These are phyloP conservation scores for Periplaneta americana DNA, from an alignment of 1,140 invertebrate genomes.

Conservation along the genomic window DNA sequence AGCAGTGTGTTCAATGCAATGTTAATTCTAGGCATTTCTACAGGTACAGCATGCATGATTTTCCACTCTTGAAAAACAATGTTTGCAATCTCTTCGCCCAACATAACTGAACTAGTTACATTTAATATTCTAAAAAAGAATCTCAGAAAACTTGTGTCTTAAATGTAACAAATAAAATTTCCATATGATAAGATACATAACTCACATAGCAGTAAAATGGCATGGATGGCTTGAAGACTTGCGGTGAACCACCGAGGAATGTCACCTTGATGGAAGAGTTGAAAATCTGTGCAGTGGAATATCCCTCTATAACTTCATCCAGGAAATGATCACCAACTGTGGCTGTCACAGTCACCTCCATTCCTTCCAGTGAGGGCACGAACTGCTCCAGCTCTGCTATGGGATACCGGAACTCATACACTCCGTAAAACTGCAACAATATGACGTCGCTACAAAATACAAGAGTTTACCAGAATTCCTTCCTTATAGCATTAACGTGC, in stretches of 20 bases:
- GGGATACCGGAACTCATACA: slow-evolving; percentile 77
- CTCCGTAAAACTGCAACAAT: slow-evolving; percentile 72
- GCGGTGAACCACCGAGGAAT: slow-evolving; percentile 83
- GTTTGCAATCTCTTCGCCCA: too few species aligned
- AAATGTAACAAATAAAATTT: too few species aligned
- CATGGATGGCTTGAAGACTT: slow-evolving; percentile 93
- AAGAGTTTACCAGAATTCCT: background rate
- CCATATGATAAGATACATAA: too few species aligned
- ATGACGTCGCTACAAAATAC: too few species aligned
- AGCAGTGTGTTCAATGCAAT: too few species aligned
- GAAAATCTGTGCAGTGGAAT: slow-evolving; percentile 79
- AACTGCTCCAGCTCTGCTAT: slow-evolving; percentile 68
- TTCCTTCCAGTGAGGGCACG: slow-evolving; percentile 61
- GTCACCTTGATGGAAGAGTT: slow-evolving; percentile 75
- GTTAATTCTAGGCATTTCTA: too few species aligned
- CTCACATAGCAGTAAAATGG: slow-evolving; percentile 73
- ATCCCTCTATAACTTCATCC: slow-evolving; percentile 80
- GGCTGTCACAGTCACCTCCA: slow-evolving; percentile 82
- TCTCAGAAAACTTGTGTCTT: too few species aligned
- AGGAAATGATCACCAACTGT: slow-evolving; percentile 86
- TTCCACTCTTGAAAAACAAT: too few species aligned
- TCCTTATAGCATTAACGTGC: background rate
- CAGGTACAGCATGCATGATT: too few species aligned
- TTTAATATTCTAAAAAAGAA: too few species aligned
- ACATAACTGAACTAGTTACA: too few species aligned